Conservation (phyloP, 2,888 invertebrate genomes). For the Osmoderma eremita region DNA sequence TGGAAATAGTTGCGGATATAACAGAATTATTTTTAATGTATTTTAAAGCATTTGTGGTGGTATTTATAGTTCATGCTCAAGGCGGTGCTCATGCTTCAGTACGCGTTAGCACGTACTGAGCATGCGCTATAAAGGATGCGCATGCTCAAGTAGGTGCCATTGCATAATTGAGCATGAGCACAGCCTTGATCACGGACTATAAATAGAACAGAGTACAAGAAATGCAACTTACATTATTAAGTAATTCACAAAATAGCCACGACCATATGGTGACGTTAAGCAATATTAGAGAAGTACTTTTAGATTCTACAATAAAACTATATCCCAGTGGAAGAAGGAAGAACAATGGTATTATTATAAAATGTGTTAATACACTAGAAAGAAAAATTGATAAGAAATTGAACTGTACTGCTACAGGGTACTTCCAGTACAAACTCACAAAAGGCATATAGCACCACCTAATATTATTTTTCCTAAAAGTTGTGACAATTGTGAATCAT, state of each 20-base stretch:
- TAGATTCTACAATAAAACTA: slow-evolving; percentile 42
- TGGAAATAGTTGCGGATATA: slow-evolving; percentile 30
- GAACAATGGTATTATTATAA: slow-evolving; percentile 44
- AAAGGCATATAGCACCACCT: slow-evolving; percentile 30
- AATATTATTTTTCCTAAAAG: slow-evolving; percentile 38
- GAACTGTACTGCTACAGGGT: neutral
- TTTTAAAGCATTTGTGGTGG: no score
- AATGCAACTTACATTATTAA: slow-evolving; percentile 46
- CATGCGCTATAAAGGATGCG: no score
- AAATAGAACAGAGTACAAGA: neutral
- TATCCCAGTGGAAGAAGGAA: slow-evolving; percentile 46
- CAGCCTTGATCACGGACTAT: no score
- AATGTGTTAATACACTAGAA: slow-evolving; percentile 45
- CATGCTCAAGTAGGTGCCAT: no score
- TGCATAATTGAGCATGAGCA: no score
- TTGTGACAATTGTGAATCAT: slow-evolving; percentile 31
- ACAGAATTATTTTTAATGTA: no score
- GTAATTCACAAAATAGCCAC: slow-evolving; percentile 46
- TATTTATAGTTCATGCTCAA: no score
- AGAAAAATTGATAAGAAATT: neutral
- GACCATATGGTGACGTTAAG: slow-evolving; percentile 47
- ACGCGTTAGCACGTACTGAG: no score
- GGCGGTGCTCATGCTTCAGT: no score
- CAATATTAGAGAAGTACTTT: slow-evolving; percentile 30
- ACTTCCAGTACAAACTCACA: slow-evolving; percentile 34